Base-by-base conservation (phyloP, 2,113 vertebrate genomes). In the Aythya baeri region DNA sequence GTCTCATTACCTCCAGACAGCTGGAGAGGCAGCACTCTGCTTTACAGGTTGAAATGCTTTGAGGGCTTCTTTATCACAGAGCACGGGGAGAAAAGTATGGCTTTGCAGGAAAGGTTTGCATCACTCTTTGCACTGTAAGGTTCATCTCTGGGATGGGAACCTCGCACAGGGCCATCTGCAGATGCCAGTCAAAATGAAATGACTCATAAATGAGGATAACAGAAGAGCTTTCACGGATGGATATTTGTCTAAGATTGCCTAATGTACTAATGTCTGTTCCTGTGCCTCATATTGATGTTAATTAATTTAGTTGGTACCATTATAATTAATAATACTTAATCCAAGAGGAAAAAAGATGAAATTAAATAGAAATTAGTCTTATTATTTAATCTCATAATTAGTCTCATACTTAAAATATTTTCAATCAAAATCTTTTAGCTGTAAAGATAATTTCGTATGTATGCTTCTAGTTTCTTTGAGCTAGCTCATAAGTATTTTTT, bases 11-110 rank as follows among this genome's bases (percentile, higher is more conserved):
- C 91, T 73, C 52, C 41, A 92, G 96, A 18, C 88, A 84, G 87
- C 58, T 62, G 4, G 50, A 90, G 74, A 96, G 94, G 94, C 87
- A 92, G 76, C 18, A 57, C 95, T 92, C 83, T 61, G 83, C 95
- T 96, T 82, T 89, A 79, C 67, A 96, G 90, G 61, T 54, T 57
- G 80, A 67, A 90, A 80, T 63, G 63, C 94, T 97, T 91, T 89
- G 89, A 86, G 94, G 72, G 71, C 91, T 92, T 34, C 57, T 82
- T 75, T 79, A 82, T 58, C 49, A 76, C 58, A 43, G 50, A 22
- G 44, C 75, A 50, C 68, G 52, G 74, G 68, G 88, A 89, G 87
- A 50, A 71, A 26, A 68, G 88, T 41, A 23, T n/a, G 71, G 93
- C 83, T 96, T 91, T 73, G 70, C 68, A 32, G 58, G 83, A 80